These are phyloP conservation scores for Beroe forskalii DNA, from an alignment of 37 sponge, comb jelly and placozoan genomes.

Conservation along the genomic window DNA sequence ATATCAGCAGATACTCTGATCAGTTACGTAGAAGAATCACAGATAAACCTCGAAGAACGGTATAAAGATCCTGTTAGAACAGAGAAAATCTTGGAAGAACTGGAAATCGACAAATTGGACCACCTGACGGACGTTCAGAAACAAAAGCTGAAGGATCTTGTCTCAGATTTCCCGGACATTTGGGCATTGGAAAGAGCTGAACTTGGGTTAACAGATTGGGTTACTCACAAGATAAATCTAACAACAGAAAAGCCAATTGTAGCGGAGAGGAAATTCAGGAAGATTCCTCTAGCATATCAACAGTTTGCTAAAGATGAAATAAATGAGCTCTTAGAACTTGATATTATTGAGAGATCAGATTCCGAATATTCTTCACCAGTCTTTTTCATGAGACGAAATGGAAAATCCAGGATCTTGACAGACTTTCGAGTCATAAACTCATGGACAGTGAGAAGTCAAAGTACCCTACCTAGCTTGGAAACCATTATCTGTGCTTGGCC, in stretches of 20 bases:
- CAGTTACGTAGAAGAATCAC: too few relatives aligned
- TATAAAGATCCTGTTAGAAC: neutral
- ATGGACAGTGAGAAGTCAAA: neutral
- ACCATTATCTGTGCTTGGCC: neutral
- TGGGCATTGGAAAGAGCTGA: neutral
- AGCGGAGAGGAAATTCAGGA: neutral
- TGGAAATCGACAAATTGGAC: neutral
- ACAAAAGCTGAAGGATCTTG: neutral
- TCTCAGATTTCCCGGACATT: neutral
- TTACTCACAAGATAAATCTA: neutral
- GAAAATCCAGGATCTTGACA: neutral
- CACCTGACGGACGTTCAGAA: neutral
- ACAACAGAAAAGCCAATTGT: neutral
- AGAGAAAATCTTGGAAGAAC: neutral
- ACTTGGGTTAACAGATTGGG: neutral
- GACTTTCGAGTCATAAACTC: neutral
- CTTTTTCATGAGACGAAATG: neutral
- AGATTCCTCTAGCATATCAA: neutral
- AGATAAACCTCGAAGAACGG: neutral
- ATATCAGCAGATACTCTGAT: too few relatives aligned
- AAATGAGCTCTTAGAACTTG: neutral
- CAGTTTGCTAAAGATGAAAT: neutral
- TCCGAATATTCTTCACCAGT: neutral
- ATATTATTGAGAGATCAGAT: neutral
- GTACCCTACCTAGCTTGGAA: neutral